Conservation (phyloP, 2,797 vertebrate species). For the Paedocypris micromegethes region DNA sequence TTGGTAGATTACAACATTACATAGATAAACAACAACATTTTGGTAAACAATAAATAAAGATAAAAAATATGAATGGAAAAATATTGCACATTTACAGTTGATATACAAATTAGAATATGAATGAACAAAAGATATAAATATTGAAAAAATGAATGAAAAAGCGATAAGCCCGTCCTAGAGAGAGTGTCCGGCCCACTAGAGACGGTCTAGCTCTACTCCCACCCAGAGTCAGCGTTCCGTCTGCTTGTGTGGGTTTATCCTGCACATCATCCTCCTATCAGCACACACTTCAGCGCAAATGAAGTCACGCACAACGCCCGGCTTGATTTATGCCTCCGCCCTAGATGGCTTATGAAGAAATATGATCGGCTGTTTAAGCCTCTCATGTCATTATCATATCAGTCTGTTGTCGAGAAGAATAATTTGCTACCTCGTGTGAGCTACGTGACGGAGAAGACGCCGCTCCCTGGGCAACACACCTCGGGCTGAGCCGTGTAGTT, state of each 20-base stretch:
- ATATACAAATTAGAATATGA: too few relatives aligned
- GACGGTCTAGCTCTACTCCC: neutral
- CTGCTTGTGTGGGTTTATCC: slow-evolving; percentile 24
- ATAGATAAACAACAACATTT: too few relatives aligned
- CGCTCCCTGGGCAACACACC: slow-evolving; percentile 10
- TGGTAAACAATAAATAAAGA: too few relatives aligned
- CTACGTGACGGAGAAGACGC: slow-evolving; percentile 34
- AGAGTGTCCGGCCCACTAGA: slow-evolving; percentile 12
- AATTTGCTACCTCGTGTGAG: slow-evolving; percentile 29
- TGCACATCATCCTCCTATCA: slow-evolving; percentile 26
- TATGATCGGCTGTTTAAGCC: slow-evolving; percentile 37
- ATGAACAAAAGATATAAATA: too few relatives aligned
- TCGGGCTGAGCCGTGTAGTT: slow-evolving; percentile 38
- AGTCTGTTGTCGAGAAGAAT: slow-evolving; percentile 31
- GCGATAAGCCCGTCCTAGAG: neutral
- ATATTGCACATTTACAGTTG: too few relatives aligned
- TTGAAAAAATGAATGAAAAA: too few relatives aligned
- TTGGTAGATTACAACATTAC: too few relatives aligned
- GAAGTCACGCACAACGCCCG: slow-evolving; percentile 27
- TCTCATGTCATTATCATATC: slow-evolving; percentile 41
- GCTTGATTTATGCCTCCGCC: slow-evolving; percentile 35
- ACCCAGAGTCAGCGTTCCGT: slow-evolving; percentile 27
- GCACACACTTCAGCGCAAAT: slow-evolving; percentile 31
- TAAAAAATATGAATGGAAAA: too few relatives aligned
- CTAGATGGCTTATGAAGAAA: slow-evolving; percentile 37